These are phyloP conservation scores for Salmo trutta DNA, from an alignment of 2,797 vertebrate genomes.

Conservation along the genomic window DNA sequence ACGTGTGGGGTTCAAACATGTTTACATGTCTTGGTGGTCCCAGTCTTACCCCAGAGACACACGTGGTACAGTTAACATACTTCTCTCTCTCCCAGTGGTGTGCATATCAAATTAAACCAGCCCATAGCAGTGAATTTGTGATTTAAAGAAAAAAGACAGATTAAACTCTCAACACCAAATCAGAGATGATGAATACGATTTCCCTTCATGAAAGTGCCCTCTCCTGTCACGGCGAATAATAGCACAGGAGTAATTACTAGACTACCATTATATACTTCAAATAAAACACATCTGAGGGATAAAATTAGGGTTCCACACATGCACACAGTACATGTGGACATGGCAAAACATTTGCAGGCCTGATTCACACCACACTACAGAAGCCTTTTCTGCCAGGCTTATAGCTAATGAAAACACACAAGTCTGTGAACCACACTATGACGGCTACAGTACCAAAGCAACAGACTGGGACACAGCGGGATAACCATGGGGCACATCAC, in stretches of 20 bases:
- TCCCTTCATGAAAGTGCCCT: slow-evolving; percentile 30
- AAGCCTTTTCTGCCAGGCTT: neutral
- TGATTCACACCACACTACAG: neutral
- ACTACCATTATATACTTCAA: slow-evolving; percentile 26
- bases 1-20: slow-evolving; percentile 21
- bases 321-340: neutral
- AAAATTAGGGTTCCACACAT: neutral
- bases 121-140: slow-evolving; percentile 41
- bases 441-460: slow-evolving; percentile 3
- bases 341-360: neutral
- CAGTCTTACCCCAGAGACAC: slow-evolving; percentile 20
- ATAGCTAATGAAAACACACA: neutral
- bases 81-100: slow-evolving; percentile 34
- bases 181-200: slow-evolving; percentile 44
- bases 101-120: slow-evolving; percentile 48
- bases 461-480: slow-evolving; percentile 30
- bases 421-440: slow-evolving; percentile 12
- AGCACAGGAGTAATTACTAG: slow-evolving; percentile 44
- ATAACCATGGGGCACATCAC: slow-evolving; percentile 28
- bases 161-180: slow-evolving; percentile 31
- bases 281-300: slow-evolving; percentile 22
- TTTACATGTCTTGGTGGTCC: slow-evolving; percentile 18
- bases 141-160: slow-evolving; percentile 37
- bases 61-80: slow-evolving; percentile 54
- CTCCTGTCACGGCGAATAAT: slow-evolving; percentile 39